Evolutionary conservation across 2,113 vertebrate species (phyloP).

Genomic region (Todiramphus chloris): DNA sequence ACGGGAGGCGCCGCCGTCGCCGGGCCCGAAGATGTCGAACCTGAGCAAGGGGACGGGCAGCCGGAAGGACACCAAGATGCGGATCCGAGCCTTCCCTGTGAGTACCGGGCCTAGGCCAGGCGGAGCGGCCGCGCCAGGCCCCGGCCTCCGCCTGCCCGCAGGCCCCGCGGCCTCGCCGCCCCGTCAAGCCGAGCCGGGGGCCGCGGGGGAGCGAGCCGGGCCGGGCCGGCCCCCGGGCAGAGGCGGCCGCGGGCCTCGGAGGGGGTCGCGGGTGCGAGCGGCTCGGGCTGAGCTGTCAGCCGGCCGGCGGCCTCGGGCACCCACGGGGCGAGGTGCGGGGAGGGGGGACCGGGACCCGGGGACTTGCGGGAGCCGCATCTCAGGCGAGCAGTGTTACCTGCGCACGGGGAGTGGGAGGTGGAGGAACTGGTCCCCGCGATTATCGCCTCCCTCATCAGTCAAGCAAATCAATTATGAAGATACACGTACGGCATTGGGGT

Average conservation of each 20-base stretch:
- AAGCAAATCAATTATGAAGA: background rate
- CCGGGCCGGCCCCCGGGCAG: background rate
- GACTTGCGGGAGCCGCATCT: background rate
- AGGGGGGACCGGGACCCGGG: background rate
- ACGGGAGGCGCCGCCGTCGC: conserved; percentile 50
- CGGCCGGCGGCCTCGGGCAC: background rate
- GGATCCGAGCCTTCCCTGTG: conserved; percentile 98
- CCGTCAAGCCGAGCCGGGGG: background rate
- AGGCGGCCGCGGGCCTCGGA: background rate
- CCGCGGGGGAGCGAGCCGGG: background rate
- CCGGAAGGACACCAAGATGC: conserved; percentile 99
- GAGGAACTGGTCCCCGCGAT: background rate
- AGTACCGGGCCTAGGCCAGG: conserved; percentile 68
- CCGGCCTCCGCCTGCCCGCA: background rate
- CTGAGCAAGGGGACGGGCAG: conserved; percentile 94
- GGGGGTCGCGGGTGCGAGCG: background rate
- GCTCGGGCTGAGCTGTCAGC: background rate
- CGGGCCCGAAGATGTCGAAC: conserved; percentile 88
- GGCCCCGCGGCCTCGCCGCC: background rate
- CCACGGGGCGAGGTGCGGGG: background rate
- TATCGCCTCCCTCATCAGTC: background rate
- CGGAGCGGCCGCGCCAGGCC: conserved; percentile 2
- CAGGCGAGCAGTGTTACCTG: background rate
- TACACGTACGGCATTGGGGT: background rate
- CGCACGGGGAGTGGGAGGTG: background rate